Evolutionary conservation across 2,113 vertebrate genomes (phyloP).

Genomic region (Bettongia penicillata): DNA sequence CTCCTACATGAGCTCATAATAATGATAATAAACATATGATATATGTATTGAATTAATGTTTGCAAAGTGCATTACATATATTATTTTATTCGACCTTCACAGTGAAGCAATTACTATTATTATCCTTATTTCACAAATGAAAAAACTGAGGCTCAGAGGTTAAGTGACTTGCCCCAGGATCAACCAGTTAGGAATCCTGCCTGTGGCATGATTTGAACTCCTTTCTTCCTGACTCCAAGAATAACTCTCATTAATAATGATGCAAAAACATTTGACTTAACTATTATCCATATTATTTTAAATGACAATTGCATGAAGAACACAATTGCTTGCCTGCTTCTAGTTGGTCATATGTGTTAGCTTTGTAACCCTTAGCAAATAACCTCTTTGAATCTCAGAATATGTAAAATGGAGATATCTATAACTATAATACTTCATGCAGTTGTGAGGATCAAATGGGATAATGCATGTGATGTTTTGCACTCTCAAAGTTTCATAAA

Average conservation of each 20-base stretch:
- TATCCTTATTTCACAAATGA: not conserved
- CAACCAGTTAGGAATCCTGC: not conserved
- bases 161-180: not conserved
- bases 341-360: not conserved
- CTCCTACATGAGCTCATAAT: no score
- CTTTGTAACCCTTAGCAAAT: not conserved
- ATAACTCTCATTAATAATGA: not conserved
- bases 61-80: not conserved
- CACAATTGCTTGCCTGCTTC: not conserved
- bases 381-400: not conserved
- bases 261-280: not conserved
- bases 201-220: not conserved
- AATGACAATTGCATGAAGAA: not conserved
- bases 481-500: not conserved
- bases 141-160: not conserved
- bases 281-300: not conserved
- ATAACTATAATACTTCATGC: not conserved
- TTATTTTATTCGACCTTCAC: not conserved
- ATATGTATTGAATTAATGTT: not conserved
- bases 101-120: not conserved
- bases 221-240: not conserved
- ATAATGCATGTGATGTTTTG: not conserved
- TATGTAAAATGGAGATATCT: not conserved
- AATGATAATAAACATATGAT: no score
- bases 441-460: not conserved